Percentiles rank a stretch among this genome's conserved stretches.
Conservation (phyloP, 2,797 vertebrate species). For the Clarias pachynema region DNA sequence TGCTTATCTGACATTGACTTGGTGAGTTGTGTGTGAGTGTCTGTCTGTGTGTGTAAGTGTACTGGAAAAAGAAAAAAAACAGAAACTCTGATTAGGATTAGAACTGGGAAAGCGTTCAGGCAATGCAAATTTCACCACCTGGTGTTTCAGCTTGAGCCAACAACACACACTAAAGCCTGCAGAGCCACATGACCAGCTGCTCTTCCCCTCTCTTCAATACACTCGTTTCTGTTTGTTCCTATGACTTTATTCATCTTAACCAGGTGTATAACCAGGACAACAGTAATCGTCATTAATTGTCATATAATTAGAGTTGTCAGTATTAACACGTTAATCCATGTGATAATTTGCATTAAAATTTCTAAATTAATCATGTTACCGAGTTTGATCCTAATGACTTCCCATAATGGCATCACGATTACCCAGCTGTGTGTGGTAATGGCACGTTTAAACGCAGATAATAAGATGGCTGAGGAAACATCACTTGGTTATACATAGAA, state of each 20-base stretch:
- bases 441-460: too few relatives aligned
- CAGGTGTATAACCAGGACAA: background rate
- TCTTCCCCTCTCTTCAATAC: background rate
- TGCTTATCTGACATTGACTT: slow-evolving; percentile 49
- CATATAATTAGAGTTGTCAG: too few relatives aligned
- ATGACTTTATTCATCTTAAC: background rate
- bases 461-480: too few relatives aligned
- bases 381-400: too few relatives aligned
- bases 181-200: slow-evolving; percentile 8
- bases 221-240: background rate
- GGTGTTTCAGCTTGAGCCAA: slow-evolving; percentile 28
- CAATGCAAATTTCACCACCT: slow-evolving; percentile 34
- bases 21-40: slow-evolving; percentile 25
- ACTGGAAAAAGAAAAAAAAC: background rate
- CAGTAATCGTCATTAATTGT: too few relatives aligned
- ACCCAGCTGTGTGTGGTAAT: too few relatives aligned
- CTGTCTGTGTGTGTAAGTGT: background rate
- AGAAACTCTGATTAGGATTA: slow-evolving; percentile 29
- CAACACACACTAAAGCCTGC: background rate
- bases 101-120: slow-evolving; percentile 13
- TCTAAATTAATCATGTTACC: too few relatives aligned
- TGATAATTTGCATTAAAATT: too few relatives aligned
- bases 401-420: too few relatives aligned
- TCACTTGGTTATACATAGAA: too few relatives aligned
- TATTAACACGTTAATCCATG: too few relatives aligned